A percentile compares a stretch with the other conserved stretches of the same genome.
phyloP scores from a whole-genome alignment of 1,140 invertebrate genomes.

The Macrotrachela quadricornifera region DNA sequence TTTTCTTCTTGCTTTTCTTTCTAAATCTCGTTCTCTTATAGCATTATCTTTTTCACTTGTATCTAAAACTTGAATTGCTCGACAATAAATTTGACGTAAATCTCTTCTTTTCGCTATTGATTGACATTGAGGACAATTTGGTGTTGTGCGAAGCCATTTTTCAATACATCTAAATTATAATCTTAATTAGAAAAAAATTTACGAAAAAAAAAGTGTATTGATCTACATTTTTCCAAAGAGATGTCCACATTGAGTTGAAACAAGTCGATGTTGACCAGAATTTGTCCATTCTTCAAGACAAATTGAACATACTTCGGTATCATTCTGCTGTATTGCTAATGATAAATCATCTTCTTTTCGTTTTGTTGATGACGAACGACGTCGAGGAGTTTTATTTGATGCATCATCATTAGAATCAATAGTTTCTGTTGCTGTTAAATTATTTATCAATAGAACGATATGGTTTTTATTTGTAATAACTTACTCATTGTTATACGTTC shows the following conservation, averaged over 20 bases:
- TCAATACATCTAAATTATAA: constrained; percentile 42
- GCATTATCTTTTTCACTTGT: constrained; percentile 41
- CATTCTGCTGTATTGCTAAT: no score
- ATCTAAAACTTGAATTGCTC: constrained; percentile 39
- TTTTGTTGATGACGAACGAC: no score
- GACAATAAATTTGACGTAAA: constrained; percentile 49
- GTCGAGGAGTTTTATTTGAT: no score
- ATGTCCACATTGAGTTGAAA: constrained; percentile 65
- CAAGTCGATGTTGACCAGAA: constrained; percentile 56
- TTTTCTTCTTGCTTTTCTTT: constrained; percentile 24
- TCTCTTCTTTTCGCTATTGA: constrained; percentile 47
- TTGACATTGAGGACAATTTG: constrained; percentile 66
- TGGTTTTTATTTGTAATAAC: no score
- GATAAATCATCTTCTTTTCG: no score
- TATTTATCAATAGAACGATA: no score
- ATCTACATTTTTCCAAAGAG: constrained; percentile 47
- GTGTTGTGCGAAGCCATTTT: constrained; percentile 44
- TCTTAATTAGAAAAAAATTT: not conserved
- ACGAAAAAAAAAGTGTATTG: not conserved
- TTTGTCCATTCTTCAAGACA: constrained; percentile 66
- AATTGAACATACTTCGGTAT: constrained; percentile 43
- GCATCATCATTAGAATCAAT: no score
- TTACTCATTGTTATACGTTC: no score
- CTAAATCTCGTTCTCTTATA: constrained; percentile 33
- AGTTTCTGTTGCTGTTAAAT: no score